Conservation (phyloP, 2,888 invertebrate species). For the Limnephilus lunatus region DNA sequence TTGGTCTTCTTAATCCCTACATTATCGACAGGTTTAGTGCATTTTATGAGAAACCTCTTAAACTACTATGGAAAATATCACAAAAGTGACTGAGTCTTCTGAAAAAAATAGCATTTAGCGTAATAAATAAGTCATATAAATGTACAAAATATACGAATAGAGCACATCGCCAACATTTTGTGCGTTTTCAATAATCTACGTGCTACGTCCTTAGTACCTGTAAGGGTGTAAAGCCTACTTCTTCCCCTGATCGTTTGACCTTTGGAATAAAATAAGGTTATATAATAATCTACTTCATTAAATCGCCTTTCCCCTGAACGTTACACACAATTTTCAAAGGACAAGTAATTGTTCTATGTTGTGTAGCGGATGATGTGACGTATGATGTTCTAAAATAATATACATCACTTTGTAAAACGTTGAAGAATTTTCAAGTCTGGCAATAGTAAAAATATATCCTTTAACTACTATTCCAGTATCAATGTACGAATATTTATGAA, state of each 20-base stretch:
- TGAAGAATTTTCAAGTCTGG: too few relatives aligned
- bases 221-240: background rate
- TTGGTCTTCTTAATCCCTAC: too few relatives aligned
- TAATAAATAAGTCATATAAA: background rate
- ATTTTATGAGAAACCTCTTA: too few relatives aligned
- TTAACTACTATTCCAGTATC: too few relatives aligned
- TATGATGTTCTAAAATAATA: background rate
- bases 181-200: background rate
- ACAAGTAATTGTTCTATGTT: background rate
- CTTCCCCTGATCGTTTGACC: background rate
- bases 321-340: background rate
- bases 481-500: too few relatives aligned
- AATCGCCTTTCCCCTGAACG: background rate
- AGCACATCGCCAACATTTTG: background rate
- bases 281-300: background rate
- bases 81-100: background rate
- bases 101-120: background rate
- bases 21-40: too few relatives aligned
- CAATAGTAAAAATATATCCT: too few relatives aligned
- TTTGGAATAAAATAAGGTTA: background rate
- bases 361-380: background rate
- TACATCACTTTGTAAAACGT: too few relatives aligned
- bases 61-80: too few relatives aligned
- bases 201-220: background rate
- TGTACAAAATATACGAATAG: background rate